Base-by-base conservation (phyloP, 2,797 vertebrate species). In the Enteromius argenteus region DNA sequence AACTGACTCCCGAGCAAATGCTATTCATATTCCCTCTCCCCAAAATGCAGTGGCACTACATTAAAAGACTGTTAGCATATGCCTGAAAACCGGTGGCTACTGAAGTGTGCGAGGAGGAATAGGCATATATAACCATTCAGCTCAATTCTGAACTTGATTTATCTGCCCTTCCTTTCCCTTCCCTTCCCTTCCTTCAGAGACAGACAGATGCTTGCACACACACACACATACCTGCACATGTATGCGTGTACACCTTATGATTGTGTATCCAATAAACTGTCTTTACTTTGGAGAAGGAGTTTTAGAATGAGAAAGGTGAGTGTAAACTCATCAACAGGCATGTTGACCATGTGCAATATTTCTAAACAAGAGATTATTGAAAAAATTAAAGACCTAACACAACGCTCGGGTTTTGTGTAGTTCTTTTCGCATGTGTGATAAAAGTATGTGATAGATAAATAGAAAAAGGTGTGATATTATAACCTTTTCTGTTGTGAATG, bases 311-410 rank as follows among this genome's bases (percentile, higher is more conserved):
- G 93, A 92, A 85, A 92, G 88, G 88, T 94, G 95, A 95, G 94
- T 94, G 90, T 92, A 89, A 93, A 93, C 93, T 95, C 94, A 93
- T 93, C 92, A 94, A 92, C 93, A 93, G 94, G 95, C 95, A 95
- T 95, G 94, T 95, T 95, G 95, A 95, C 93, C 94, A 96, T 95
- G 95, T 96, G 95, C 94, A 95, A 95, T 96, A 95, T 96, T 96
- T 96, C 94, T 95, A 95, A 95, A 95, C 92, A 90, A 95, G 91
- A 94, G 92, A 95, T 94, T 94, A 95, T 94, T 94, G 93, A 95
- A 94, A 94, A 94, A 93, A 95, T 95, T 95, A 95, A 95, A 95
- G 94, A 93, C 92, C 94, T 95, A 95, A 95, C 94, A 95, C 94
- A 95, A 92, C 21, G 58, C 86, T 30, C 46, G 68, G 14, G 83